Base-by-base conservation (phyloP, 2,888 invertebrate species). In the Catocala sponsa region DNA sequence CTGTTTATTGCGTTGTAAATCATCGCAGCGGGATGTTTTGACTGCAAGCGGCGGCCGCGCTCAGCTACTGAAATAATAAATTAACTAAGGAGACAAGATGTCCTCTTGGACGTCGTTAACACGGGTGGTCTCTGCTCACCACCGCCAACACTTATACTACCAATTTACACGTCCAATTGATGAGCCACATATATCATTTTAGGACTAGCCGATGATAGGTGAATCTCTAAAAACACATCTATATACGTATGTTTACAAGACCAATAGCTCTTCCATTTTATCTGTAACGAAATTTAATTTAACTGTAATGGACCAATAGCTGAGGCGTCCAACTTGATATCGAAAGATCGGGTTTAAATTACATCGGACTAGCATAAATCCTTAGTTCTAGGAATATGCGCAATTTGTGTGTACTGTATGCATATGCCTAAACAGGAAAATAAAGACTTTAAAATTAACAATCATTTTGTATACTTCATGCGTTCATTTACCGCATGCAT, bases 11-110 rank as follows among this genome's bases (percentile, higher is more conserved):
- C 91, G 85, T 78, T 82, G 83, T 94, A 94, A 94, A 94, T 94
- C 94, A 94, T 92, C 77, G 74, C 65, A 70, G 86, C 87, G 91
- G 92, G 91, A 91, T 94, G 94, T 94, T 94, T 91, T 94, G 94
- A 93, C 93, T 91, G 84, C 65, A 63, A 54, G 59, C 81, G 78
- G 81, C 85, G 84, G 84, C 80, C 81, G 76, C 76, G 85, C 78
- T 79, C 77, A 67, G 87, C 91, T 85, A 86, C 92, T 90, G 92
- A 91, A 93, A 94, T 92, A 92, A 92, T 94, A 94, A 92, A 94
- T 93, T 91, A 89, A 83, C 82, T 79, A 81, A 86, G 83, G 88
- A 91, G 92, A 90, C 89, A 85, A 83, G 84, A 81, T 87, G 88
- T 88, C 86, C 88, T 88, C 89, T 87, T 82, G 79, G 76, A 70